phyloP scores from a whole-genome alignment of 2,797 vertebrate species.

The Sphenodon punctatus region DNA sequence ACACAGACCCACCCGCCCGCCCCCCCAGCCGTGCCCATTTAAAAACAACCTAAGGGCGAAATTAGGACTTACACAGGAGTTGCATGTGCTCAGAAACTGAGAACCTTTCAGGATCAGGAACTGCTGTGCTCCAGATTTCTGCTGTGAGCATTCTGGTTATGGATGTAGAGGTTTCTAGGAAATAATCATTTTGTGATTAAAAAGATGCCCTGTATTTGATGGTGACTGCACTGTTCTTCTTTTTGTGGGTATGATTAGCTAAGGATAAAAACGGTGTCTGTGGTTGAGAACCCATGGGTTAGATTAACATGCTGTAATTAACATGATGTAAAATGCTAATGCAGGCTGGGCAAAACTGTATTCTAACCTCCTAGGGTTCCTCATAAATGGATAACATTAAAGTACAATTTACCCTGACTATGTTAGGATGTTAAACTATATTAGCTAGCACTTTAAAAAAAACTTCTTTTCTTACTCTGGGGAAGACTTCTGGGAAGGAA shows the following conservation, averaged over 20 bases:
- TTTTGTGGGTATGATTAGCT: neutral
- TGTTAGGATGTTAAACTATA: neutral
- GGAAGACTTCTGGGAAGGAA: neutral
- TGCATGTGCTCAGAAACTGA: too few relatives aligned
- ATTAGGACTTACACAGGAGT: too few relatives aligned
- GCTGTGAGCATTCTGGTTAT: neutral
- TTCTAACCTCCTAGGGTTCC: neutral
- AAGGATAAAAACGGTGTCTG: too few relatives aligned
- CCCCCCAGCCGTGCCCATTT: too few relatives aligned
- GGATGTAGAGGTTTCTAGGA: neutral
- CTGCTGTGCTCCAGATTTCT: neutral
- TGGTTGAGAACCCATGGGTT: too few relatives aligned
- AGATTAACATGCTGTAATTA: too few relatives aligned
- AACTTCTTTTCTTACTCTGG: neutral
- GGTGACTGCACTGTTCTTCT: neutral
- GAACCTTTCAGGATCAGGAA: too few relatives aligned
- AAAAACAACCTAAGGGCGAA: too few relatives aligned
- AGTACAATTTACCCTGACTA: neutral
- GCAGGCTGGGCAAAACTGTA: neutral
- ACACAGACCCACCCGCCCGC: too few relatives aligned
- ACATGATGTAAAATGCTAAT: too few relatives aligned
- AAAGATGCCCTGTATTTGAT: neutral
- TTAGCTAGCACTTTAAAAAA: neutral
- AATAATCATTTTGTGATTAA: neutral
- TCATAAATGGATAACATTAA: slow-evolving; percentile 2